Percentiles rank a stretch among this genome's conserved stretches.
These are phyloP conservation scores for Gonocerus acuteangulatus DNA, from an alignment of 2,888 invertebrate species.

Conservation along the genomic window DNA sequence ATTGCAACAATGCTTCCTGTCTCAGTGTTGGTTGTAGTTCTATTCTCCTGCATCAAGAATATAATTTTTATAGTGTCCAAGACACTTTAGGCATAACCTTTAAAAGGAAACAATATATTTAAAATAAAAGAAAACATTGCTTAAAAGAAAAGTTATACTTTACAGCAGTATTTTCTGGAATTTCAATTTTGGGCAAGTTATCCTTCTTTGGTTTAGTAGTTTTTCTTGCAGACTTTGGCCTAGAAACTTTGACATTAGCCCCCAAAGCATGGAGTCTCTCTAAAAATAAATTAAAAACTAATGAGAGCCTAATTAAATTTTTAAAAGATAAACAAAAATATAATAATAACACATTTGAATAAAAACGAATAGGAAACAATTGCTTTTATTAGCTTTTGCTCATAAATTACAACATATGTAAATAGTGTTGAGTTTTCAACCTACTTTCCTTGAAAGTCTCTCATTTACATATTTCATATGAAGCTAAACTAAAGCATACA, in stretches of 20 bases:
- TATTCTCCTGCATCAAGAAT: too few species aligned
- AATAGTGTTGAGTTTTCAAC: too few species aligned
- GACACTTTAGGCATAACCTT: too few species aligned
- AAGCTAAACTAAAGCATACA: too few species aligned
- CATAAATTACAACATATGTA: too few species aligned
- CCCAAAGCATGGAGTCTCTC: conserved; percentile 52
- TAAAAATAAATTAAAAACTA: conserved; percentile 36
- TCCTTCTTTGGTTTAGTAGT: conserved; percentile 47
- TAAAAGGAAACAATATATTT: too few species aligned
- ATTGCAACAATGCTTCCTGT: conserved; percentile 3
- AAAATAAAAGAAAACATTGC: too few species aligned
- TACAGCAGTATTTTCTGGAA: conserved; percentile 15
- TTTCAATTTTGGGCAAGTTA: conserved; percentile 33
- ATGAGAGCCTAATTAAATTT: background rate
- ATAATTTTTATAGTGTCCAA: too few species aligned
- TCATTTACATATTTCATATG: too few species aligned
- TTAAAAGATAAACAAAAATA: background rate
- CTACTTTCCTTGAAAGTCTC: too few species aligned
- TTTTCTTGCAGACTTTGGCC: conserved; percentile 54
- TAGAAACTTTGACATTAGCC: conserved; percentile 29
- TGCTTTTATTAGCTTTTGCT: too few species aligned
- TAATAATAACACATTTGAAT: background rate
- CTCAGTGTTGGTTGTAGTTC: background rate
- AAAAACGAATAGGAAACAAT: background rate
- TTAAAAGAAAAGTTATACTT: too few species aligned